A percentile compares a stretch with the other conserved stretches of the same genome.
phyloP scores from a whole-genome alignment of 35 echinoderm and acorn worm species.

The Diadema setosum region DNA sequence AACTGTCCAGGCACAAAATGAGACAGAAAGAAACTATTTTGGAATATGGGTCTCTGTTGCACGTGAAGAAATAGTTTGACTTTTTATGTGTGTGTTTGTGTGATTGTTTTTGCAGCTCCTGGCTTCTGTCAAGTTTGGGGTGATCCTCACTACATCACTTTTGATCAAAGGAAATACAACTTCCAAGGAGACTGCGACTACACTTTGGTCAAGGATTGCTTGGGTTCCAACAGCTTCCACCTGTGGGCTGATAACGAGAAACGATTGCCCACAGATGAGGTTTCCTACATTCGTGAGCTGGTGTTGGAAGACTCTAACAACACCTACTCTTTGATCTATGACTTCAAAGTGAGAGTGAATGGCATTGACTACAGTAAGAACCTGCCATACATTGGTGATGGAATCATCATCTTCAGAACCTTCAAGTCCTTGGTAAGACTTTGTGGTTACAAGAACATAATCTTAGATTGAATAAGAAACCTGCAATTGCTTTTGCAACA shows the following conservation, averaged over 20 bases:
- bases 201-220: slow-evolving; percentile 62
- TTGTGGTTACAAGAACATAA: too few relatives aligned
- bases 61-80: neutral
- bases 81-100: neutral
- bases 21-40: too few relatives aligned
- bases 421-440: neutral
- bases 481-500: too few relatives aligned
- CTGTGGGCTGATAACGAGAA: slow-evolving; percentile 52
- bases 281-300: slow-evolving; percentile 53
- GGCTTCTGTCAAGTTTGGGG: slow-evolving; percentile 49
- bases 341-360: slow-evolving; percentile 48
- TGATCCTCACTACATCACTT: slow-evolving; percentile 85
- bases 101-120: slow-evolving; percentile 7
- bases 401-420: neutral
- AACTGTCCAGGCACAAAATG: too few relatives aligned
- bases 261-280: slow-evolving; percentile 33
- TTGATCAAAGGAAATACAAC: slow-evolving; percentile 67
- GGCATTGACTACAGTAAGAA: slow-evolving; percentile 10
- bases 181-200: slow-evolving; percentile 91
- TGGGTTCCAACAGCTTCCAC: slow-evolving; percentile 27
- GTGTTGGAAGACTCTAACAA: slow-evolving; percentile 40
- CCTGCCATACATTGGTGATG: slow-evolving; percentile 6
- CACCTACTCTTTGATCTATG: slow-evolving; percentile 37
- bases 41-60: too few relatives aligned
- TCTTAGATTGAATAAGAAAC: too few relatives aligned